Evolutionary conservation across 2,888 invertebrate genomes (phyloP).

Genomic region (Drosophila formosana): DNA sequence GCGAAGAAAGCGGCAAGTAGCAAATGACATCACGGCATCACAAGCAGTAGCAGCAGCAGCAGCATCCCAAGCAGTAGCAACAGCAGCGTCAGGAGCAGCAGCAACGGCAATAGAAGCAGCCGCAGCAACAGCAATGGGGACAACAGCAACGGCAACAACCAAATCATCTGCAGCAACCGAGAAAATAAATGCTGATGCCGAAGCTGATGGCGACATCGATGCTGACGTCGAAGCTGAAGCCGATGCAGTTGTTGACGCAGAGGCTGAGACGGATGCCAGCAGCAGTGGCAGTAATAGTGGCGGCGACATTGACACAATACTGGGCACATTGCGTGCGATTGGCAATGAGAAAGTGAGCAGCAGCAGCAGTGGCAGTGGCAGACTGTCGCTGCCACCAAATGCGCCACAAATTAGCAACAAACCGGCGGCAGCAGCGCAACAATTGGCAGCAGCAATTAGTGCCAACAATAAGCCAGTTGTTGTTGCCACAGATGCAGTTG

Average conservation of each 20-base stretch:
- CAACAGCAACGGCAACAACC: conserved; percentile 46
- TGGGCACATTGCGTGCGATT: conserved; percentile 78
- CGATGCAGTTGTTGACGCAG: conserved; percentile 31
- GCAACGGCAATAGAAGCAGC: conserved; percentile 19
- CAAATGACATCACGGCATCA: conserved; percentile 66
- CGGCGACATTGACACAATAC: conserved; percentile 50
- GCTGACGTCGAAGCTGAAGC: conserved; percentile 31
- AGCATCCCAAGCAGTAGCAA: conserved; percentile 38
- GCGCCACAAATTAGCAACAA: conserved; percentile 81
- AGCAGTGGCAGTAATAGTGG: conserved; percentile 43
- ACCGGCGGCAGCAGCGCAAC: conserved; percentile 64
- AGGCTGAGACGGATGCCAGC: conserved; percentile 21
- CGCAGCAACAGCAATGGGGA: conserved; percentile 20
- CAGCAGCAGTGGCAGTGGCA: conserved; percentile 23
- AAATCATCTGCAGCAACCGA: conserved; percentile 24
- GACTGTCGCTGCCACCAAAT: conserved; percentile 72
- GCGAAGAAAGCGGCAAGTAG: conserved; percentile 70
- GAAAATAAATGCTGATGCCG: conserved; percentile 36
- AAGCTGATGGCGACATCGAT: conserved; percentile 35
- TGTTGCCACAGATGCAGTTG: conserved; percentile 38
- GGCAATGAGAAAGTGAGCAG: conserved; percentile 47
- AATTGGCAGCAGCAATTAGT: conserved; percentile 65
- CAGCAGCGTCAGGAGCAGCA: conserved; percentile 35
- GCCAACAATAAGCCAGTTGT: conserved; percentile 56
- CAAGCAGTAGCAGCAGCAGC: conserved; percentile 46